Evolutionary conservation across 2,113 vertebrate genomes (phyloP), one percentile per base, ranked within the genome.

Genomic region (Glareola pratincola): DNA sequence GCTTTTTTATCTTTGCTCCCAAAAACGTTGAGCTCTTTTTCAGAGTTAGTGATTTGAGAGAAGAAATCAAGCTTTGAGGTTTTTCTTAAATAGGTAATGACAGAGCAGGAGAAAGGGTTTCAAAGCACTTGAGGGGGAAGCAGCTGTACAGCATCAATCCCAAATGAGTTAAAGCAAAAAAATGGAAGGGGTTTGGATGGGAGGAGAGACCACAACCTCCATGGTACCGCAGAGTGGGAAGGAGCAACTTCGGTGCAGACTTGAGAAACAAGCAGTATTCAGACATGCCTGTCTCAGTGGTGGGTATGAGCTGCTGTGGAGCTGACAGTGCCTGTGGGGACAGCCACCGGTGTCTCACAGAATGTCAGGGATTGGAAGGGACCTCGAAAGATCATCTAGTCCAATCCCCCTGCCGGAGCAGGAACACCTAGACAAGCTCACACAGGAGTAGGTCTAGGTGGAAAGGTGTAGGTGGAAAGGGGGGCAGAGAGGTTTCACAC

Each of bases 51-150:
- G 69, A 60, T 96, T 95, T 94, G 81, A 96, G 45, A 53, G 69
- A 91, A 72, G 57, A 91, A 96, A 90, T 82, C 21, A 26, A 56
- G 48, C 92, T 96, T 96, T 97, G 94, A 97, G 91, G 43, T 89
- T 94, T 96, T 93, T 64, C 80, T 94, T 96, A 67, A 96, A 75
- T 60, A 91, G 62, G 36, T 87, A 66, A 74, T 48, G 56, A 60
- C 77, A 56, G 84, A 91, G 73, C 3, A 0, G 74, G 57, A 93
- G 45, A 53, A 93, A 87, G 43, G 48, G 66, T 93, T 96, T 95
- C 94, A 94, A 96, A 95, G 93, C 67, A 8, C 54, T 95, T 88
- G 90, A 90, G 78, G 78, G 63, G 63, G 75, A 92, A 85, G 68
- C 67, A 77, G 67, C 90, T 92, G 29, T 57, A 69, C 45, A 50